Conservation (phyloP, 1,140 invertebrate species). For the Trichogramma pretiosum region DNA sequence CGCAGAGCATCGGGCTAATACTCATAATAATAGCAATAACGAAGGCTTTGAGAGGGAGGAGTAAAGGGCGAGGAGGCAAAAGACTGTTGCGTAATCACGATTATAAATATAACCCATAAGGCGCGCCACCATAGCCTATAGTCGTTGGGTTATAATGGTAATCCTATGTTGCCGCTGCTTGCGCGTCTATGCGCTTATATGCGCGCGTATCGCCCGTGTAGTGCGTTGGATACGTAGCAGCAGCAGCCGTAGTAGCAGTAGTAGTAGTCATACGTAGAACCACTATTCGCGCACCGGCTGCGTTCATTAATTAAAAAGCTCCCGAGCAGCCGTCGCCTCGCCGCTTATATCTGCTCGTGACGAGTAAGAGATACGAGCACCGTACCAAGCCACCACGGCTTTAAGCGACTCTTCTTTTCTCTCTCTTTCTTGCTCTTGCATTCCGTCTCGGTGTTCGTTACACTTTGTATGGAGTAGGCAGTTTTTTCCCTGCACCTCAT, state of each 20-base stretch:
- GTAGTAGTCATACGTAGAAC: no score
- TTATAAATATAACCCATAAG: conserved; percentile 26
- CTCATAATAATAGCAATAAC: conserved; percentile 12
- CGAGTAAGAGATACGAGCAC: no score
- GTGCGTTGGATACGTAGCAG: no score
- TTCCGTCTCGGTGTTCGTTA: no score
- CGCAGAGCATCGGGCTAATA: conserved; percentile 16
- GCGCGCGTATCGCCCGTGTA: no score
- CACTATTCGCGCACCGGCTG: no score
- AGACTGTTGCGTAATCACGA: conserved; percentile 10
- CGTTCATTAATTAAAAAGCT: conserved; percentile 39
- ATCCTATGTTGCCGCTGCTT: conserved; percentile 24
- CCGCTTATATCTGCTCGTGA: background rate
- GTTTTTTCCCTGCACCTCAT: background rate
- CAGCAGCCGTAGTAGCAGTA: no score
- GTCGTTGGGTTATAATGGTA: no score
- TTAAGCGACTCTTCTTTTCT: background rate
- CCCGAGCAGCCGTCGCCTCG: background rate
- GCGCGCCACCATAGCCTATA: conserved; percentile 16
- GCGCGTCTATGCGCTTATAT: no score
- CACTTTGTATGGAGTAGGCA: background rate
- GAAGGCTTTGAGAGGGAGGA: background rate
- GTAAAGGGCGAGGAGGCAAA: background rate
- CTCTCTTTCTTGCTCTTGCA: background rate
- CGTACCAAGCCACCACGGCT: no score